Percentiles rank a stretch among this genome's conserved stretches.
Conservation (phyloP, 2,888 invertebrate genomes). For the Sceliomorpha sp. region DNA sequence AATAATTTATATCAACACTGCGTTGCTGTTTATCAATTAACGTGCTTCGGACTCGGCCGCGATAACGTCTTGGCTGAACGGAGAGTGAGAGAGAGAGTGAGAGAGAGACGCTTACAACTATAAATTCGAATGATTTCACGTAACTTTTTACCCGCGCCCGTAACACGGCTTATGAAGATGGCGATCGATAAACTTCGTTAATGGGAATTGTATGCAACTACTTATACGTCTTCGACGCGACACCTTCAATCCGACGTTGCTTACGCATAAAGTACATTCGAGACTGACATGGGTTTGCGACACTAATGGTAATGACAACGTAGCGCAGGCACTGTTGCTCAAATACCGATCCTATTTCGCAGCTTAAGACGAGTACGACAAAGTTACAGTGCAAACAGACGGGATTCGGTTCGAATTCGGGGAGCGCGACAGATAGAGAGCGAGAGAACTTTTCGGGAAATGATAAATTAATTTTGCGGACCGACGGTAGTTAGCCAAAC, state of each 20-base stretch:
- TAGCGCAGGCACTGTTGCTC: slow-evolving; percentile 9
- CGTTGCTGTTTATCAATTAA: slow-evolving; percentile 37
- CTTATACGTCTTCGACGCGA: slow-evolving; percentile 5
- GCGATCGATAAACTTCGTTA: slow-evolving; percentile 30
- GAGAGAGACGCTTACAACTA: not conserved
- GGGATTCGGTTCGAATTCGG: slow-evolving; percentile 71
- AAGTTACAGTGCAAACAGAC: slow-evolving; percentile 41
- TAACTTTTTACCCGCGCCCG: not conserved
- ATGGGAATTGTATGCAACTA: slow-evolving; percentile 4
- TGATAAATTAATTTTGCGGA: slow-evolving; percentile 76
- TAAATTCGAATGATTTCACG: slow-evolving; percentile 1
- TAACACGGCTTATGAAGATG: slow-evolving; percentile 10
- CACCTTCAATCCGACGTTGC: slow-evolving; percentile 24
- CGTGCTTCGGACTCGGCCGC: slow-evolving; percentile 1
- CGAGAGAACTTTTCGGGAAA: slow-evolving; percentile 67
- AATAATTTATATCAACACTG: slow-evolving; percentile 32
- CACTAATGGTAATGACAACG: slow-evolving; percentile 49
- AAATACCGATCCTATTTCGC: slow-evolving; percentile 56
- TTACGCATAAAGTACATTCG: slow-evolving; percentile 46
- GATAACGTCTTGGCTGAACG: slow-evolving; percentile 2
- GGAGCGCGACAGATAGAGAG: not conserved
- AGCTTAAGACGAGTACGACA: slow-evolving; percentile 52
- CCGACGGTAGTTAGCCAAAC: slow-evolving; percentile 74
- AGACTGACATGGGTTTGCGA: slow-evolving; percentile 9
- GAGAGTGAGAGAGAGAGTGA: too few species aligned